Evolutionary conservation across 92 coral and sea anemone species (phyloP), one percentile per base, ranked within the genome.

Genomic region (Umimayanthus kanabou): DNA sequence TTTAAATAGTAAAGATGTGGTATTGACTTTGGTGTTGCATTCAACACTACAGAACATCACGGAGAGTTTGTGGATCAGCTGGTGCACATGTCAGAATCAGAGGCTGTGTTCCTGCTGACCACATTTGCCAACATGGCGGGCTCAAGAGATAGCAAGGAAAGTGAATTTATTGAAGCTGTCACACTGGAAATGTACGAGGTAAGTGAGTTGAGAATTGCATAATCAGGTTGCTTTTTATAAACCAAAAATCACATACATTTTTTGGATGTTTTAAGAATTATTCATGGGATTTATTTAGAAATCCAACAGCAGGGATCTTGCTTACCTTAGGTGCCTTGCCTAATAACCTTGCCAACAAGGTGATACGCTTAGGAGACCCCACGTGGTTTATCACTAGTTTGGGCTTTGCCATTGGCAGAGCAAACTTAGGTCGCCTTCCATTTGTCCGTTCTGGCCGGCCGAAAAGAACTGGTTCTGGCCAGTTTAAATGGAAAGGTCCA

Each of bases 121-220:
- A 97, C 99, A 4, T 97, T 95, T 93, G 93, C 99, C 22, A 97
- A 97, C 89, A 95, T 97, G 94, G 99, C 99, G 6, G 90, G 93
- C 53, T 96, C 98, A 45, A 89, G 99, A 43, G 92, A 92, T 29
- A 84, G 85, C n/a, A 90, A 91, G 75, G 98, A 97, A 49, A 90
- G 78, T 61, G 99, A 97, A 80, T 94, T 97, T 16, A 97, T 97
- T 30, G 94, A 93, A 81, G 97, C 99, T 42, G 93, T 97, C 30
- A 90, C 96, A 4, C 74, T 91, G 29, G 98, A 95, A 73, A 92
- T 97, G 78, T 97, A 95, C 89, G 96, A 97, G 96, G 99, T 97
- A 61, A 43, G 82, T 42, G 65, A 25, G 13, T 81, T 50, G 25
- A 23, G 66, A 71, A 15, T 57, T 47, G 65, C 11, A 16, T 25